These are phyloP conservation scores for Geodia barretti DNA, from an alignment of 37 sponge, comb jelly and placozoan genomes.

Conservation along the genomic window DNA sequence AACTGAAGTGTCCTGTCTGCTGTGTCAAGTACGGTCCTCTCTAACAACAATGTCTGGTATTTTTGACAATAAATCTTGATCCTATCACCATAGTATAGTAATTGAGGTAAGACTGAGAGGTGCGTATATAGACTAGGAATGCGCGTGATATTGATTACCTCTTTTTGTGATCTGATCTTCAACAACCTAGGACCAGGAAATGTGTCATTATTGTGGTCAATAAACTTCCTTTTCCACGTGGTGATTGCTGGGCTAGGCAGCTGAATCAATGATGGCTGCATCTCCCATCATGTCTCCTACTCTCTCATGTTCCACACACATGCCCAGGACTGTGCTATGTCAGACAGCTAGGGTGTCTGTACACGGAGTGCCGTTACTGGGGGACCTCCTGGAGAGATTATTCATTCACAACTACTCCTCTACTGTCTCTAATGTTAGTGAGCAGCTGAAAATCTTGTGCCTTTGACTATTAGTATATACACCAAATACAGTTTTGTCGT, in stretches of 20 bases:
- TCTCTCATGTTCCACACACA: too few relatives aligned
- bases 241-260: not conserved
- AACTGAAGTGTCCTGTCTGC: not conserved
- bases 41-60: not conserved
- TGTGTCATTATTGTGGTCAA: not conserved
- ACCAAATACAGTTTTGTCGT: too few relatives aligned
- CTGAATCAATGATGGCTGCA: too few relatives aligned
- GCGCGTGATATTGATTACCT: too few relatives aligned
- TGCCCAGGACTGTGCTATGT: constrained; percentile 42
- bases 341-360: constrained; percentile 45
- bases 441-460: too few relatives aligned
- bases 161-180: too few relatives aligned
- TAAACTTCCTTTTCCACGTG: not conserved
- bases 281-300: too few relatives aligned
- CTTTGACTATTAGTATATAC: too few relatives aligned
- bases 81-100: not conserved
- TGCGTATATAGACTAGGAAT: too few relatives aligned
- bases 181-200: too few relatives aligned
- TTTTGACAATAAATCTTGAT: not conserved
- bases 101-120: too few relatives aligned
- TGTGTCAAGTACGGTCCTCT: not conserved
- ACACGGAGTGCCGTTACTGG: constrained; percentile 49
- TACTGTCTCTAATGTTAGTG: constrained; percentile 45
- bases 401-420: constrained; percentile 24
- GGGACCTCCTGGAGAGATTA: constrained; percentile 42